phyloP scores from a whole-genome alignment of 2,888 invertebrate genomes.

The Acanthosepion esculentum region DNA sequence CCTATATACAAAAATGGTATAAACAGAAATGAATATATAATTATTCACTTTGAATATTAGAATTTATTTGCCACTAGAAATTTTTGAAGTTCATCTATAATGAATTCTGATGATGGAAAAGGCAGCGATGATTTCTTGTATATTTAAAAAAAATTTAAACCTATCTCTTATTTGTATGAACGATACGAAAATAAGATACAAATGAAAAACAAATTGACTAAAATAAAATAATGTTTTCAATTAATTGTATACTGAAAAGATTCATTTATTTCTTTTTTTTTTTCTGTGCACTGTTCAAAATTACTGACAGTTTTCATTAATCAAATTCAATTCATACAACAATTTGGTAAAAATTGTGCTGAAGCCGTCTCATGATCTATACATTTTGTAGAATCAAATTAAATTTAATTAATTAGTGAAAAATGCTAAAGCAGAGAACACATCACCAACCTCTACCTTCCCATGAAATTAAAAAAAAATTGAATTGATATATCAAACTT shows the following conservation, averaged over 20 bases:
- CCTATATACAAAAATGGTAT: too few species aligned
- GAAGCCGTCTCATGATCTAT: not conserved
- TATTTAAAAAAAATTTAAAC: not conserved
- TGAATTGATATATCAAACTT: slow-evolving; percentile 1
- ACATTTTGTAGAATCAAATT: slow-evolving; percentile 10
- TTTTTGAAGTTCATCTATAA: not conserved
- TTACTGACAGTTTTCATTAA: slow-evolving; percentile 25
- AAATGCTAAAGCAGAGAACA: not conserved
- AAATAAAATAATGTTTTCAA: not conserved
- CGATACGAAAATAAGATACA: not conserved
- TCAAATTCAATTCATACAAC: not conserved
- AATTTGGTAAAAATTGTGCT: not conserved
- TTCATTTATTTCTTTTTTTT: not conserved
- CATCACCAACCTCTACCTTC: not conserved
- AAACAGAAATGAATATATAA: not conserved
- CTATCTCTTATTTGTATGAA: not conserved
- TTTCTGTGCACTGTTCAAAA: not conserved
- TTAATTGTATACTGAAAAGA: slow-evolving; percentile 33
- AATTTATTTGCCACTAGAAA: not conserved
- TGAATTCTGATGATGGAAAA: not conserved
- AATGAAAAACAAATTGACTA: not conserved
- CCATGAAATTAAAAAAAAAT: not conserved
- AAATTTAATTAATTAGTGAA: slow-evolving; percentile 33
- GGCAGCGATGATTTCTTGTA: not conserved
- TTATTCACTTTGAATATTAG: not conserved